These are phyloP conservation scores for Calcarius ornatus DNA, from an alignment of 2,113 vertebrate genomes.

Conservation along the genomic window DNA sequence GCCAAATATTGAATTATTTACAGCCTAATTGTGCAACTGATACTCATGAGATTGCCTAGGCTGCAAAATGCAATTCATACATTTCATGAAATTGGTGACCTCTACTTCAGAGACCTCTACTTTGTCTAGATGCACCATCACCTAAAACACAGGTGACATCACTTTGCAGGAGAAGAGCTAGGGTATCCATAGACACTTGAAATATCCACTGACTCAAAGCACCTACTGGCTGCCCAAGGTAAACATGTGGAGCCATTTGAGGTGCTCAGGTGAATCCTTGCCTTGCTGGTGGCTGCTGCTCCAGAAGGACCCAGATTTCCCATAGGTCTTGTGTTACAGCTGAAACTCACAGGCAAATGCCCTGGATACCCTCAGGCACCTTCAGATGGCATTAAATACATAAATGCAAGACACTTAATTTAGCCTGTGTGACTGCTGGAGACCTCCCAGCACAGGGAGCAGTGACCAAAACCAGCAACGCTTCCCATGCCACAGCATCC, in stretches of 20 bases:
- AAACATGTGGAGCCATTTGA: not conserved
- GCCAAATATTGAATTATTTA: conserved; percentile 45
- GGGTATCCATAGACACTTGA: not conserved
- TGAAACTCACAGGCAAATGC: not conserved
- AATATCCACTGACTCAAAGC: not conserved
- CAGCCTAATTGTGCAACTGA: not conserved
- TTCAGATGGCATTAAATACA: not conserved
- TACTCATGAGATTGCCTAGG: not conserved
- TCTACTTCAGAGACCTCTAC: not conserved
- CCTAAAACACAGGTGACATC: not conserved
- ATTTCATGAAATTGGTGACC: not conserved
- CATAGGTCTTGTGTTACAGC: not conserved
- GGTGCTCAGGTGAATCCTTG: not conserved
- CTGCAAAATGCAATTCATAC: not conserved
- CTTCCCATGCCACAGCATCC: not conserved
- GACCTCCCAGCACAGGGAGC: not conserved
- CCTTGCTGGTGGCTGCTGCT: not conserved
- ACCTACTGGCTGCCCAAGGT: not conserved
- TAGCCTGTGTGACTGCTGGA: accelerated
- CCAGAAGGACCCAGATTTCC: not conserved
- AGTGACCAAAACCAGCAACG: not conserved
- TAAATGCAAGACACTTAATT: not conserved
- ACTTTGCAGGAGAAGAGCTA: not conserved
- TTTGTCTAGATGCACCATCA: not conserved
- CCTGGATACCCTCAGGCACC: not conserved